Evolutionary conservation across 64 coral and sea anemone genomes (phyloP).

Genomic region (Catalaphyllia jardinei): DNA sequence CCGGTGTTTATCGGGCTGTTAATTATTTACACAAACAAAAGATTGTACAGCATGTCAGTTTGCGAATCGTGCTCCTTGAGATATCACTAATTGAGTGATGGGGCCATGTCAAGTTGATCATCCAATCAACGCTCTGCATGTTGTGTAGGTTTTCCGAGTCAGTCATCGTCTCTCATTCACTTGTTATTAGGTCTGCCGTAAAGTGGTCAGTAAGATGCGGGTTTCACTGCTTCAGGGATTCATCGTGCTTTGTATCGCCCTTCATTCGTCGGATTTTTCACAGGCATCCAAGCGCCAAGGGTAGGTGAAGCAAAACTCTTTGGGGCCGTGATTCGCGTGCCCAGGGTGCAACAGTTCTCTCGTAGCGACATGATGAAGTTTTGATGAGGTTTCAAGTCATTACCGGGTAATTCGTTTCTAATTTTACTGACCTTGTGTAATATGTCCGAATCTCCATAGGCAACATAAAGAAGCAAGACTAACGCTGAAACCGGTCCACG

Average conservation of each 20-base stretch:
- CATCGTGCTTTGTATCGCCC: constrained; percentile 5
- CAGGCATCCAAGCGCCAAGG: background rate
- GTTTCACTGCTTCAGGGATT: constrained; percentile 17
- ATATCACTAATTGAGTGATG: constrained; percentile 41
- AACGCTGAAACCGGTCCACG: background rate
- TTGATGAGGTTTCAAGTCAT: constrained; percentile 50
- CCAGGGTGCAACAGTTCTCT: background rate
- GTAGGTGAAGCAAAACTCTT: background rate
- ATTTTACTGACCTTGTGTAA: constrained; percentile 23
- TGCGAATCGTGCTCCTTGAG: constrained; percentile 18
- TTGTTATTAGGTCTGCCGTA: constrained; percentile 17
- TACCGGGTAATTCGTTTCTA: constrained; percentile 18
- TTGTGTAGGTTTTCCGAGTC: background rate
- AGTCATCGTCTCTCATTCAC: constrained; percentile 5
- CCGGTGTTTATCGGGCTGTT: constrained; percentile 51
- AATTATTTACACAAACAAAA: constrained; percentile 53
- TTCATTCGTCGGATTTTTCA: constrained; percentile 4
- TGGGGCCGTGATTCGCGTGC: background rate
- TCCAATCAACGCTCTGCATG: constrained; percentile 32
- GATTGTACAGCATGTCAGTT: constrained; percentile 38
- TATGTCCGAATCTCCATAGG: constrained; percentile 7
- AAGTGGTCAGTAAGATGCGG: constrained; percentile 8
- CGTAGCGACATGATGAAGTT: constrained; percentile 11
- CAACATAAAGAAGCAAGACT: constrained; percentile 11
- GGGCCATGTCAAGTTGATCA: constrained; percentile 11